Conservation (phyloP, 2,113 vertebrate genomes). For the Gnathonemus echidnorhynchus region DNA sequence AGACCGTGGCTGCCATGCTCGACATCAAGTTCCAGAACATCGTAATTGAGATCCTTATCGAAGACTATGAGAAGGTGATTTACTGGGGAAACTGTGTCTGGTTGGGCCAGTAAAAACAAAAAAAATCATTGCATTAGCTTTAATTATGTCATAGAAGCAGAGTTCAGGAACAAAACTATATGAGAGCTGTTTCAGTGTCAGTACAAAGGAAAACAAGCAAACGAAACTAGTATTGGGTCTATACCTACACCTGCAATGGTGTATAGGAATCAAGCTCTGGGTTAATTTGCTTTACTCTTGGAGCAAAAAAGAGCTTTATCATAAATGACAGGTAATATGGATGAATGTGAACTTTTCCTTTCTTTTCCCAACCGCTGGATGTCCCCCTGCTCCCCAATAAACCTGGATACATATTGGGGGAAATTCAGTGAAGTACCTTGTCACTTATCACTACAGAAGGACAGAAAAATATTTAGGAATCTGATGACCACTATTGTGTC, state of each 20-base stretch:
- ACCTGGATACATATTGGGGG: not conserved
- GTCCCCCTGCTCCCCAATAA: not conserved
- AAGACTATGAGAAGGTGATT: conserved; percentile 80
- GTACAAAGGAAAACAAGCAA: not conserved
- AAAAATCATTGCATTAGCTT: not conserved
- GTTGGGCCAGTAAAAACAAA: not conserved
- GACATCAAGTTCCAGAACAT: conserved; percentile 99
- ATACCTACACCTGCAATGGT: not conserved
- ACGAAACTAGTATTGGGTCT: not conserved
- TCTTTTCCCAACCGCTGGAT: not conserved
- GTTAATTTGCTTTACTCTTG: not conserved
- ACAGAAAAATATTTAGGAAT: not conserved
- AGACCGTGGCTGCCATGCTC: conserved; percentile 95
- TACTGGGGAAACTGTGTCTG: not conserved
- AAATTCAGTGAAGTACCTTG: not conserved
- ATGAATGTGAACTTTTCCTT: not conserved
- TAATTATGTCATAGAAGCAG: not conserved
- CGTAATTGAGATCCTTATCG: conserved; percentile 89
- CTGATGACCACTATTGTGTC: not conserved
- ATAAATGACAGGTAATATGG: not conserved
- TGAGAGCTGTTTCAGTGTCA: not conserved
- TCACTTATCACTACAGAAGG: not conserved
- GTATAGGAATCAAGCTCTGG: not conserved
- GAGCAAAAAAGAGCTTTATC: not conserved
- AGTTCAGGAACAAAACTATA: not conserved